Base-by-base conservation (phyloP, 92 coral and sea anemone genomes). In the Bergia sp. region DNA sequence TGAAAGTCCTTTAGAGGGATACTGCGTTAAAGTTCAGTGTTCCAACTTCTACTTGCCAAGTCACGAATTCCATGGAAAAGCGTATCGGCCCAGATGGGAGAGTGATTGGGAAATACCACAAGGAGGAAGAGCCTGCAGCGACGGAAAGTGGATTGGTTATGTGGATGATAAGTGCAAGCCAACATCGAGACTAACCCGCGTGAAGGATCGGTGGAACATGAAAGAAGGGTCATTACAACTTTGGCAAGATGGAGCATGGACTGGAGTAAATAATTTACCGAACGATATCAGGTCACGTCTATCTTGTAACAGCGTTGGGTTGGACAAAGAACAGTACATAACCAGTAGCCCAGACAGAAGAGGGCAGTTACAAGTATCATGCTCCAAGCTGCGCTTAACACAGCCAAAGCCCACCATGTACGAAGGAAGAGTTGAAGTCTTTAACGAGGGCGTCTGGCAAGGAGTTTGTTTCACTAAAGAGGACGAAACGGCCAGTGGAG, bases 381-480 rank as follows among this genome's bases (percentile, higher is more conserved):
- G 91, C 65, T 44, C 82, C 42, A 81, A 72, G 58, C 66, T 89
- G 37, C 91, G 91, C 1, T 89, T 89, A 16, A 77, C 80, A 1
- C 42, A 81, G 5, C 72, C 75, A 12, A 89, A 45, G 18, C 75
- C 86, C 10, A 82, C 88, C 37, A 20, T 2, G 12, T 89, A 69
- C 47, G 91, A 89, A 72, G 91, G 91, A 50, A 50, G 74, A 65
- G 73, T 89, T 45, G 88, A 89, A 89, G 86, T 80, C 8, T 36
- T 89, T 13, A 73, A 37, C 37, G 16, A 89, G 11, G 72, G 66
- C 0, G 23, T 45, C 21, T 90, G 89, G 86, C 49, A 85, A 66
- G 85, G 79, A 10, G 53, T 86, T 7, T 90, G 92, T 81, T 58
- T 78, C 41, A 13, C 90, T 12, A 61, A 7, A 39, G 50, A 9